phyloP scores from a whole-genome alignment of 2,113 vertebrate genomes.

The Rhizomys pruinosus region DNA sequence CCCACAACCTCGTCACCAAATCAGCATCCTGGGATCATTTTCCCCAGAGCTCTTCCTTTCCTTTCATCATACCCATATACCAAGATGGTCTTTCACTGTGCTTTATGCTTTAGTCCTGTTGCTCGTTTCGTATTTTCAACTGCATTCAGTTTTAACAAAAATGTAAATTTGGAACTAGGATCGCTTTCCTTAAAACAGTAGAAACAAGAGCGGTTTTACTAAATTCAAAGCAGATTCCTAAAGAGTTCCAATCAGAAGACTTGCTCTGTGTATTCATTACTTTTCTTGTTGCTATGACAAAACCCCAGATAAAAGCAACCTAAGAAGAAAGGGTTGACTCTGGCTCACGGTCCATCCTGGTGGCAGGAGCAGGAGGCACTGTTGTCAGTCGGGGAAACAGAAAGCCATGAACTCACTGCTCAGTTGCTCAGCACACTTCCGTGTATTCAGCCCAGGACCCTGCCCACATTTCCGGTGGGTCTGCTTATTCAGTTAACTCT shows the following conservation, averaged over 20 bases:
- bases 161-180: constrained; percentile 4
- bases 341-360: too few relatives aligned
- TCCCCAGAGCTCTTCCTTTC: neutral
- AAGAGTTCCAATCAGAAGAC: neutral
- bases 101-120: neutral
- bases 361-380: neutral
- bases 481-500: neutral
- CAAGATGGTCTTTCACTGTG: neutral
- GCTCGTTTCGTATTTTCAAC: neutral
- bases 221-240: neutral
- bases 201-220: neutral
- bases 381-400: neutral
- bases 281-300: neutral
- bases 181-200: neutral
- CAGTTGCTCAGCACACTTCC: too few relatives aligned
- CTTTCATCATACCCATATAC: neutral
- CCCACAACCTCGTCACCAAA: neutral
- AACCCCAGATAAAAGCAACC: neutral
- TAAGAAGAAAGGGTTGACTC: neutral
- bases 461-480: neutral
- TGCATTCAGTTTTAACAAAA: neutral
- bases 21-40: neutral
- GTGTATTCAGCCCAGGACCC: neutral
- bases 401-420: neutral
- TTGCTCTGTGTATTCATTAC: neutral